Evolutionary conservation across 2,113 vertebrate species (phyloP), one percentile per base, ranked within the genome.

Genomic region (Hirundichthys speculiger): DNA sequence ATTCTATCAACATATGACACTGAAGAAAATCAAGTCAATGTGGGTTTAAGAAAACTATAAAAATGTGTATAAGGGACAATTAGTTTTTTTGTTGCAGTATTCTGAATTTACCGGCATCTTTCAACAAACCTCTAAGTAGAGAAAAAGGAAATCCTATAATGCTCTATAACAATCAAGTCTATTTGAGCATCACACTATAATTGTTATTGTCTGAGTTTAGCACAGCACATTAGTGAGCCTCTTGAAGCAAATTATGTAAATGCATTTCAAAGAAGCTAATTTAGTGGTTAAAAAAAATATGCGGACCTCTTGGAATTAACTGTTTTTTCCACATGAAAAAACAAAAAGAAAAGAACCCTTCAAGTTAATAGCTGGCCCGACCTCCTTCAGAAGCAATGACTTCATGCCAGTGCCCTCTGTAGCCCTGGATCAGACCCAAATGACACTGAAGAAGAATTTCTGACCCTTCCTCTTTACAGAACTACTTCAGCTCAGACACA

Each of bases 1-100:
- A 49, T 42, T 73, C 45, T 39, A 58, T 52, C 18, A 46, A 69
- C 41, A 59, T 1, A 18, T 75, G 39, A 70, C 72, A 54, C 65
- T 25, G 34, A 52, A 62, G 45, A 57, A 73, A 80, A 75, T 59
- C 27, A 62, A 61, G 74, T 65, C 38, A 70, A 50, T 56, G 24
- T 25, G 1, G 7, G 38, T 48, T 56, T 13, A 38, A 67, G 41
- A 61, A 67, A 66, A 21, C 22, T 34, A 18, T 0, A 8, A 18
- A 22, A 45, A 40, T 24, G 10, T 22, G 19, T 42, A 20, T 18
- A 30, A 50, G 6, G 14, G 34, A 38, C 15, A 8, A 39, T 6
- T 34, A 3, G 11, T 8, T 34, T 59, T 72, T 77, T 67, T 75
- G 49, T 73, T 56, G 46, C 47, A 58, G 18, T 13, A 75, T 64